Base-by-base conservation (phyloP, 2,888 invertebrate genomes). In the Lydus trimaculatus region DNA sequence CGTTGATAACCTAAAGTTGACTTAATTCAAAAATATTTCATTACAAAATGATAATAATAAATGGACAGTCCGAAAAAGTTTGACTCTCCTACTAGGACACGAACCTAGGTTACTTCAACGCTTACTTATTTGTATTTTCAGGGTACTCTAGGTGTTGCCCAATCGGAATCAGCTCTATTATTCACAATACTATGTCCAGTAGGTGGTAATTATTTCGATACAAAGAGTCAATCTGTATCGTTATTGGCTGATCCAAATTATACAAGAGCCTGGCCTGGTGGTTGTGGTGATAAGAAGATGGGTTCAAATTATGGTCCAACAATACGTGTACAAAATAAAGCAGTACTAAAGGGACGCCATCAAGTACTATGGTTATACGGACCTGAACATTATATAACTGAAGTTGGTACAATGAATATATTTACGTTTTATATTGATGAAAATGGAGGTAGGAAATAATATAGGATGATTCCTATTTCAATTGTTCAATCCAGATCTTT, bases 381-480 rank as follows among this genome's bases (percentile, higher is more conserved):
- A 2, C 92, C 95, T 0, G 92, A 99, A 80, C 92, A 97, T 82
- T 91, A 96, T 83, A 83, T 99, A 31, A 99, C 99, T 0, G 99
- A 99, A 89, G 98, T 96, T 59, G 99, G 99, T 64, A 95, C 98
- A 15, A 99, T 99, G 99, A 99, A 99, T 84, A 91, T 99, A 65
- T 98, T 99, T 84, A 89, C 97, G 83, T 91, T 94, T 79, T 92
- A 91, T 86, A 88, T 93, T 73, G 95, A 98, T 82, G 93, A 96
- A 65, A 87, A 94, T 82, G 98, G 98, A 90, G 95, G 97, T 97
- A 85, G 85, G 85, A 52, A 25, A 6, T 52, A 79, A 15, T 17
- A n/a, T 61, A 17, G 17, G 8, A 25, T 39, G 3, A 39, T 15
- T 17, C 23, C 1, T 20, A n/a, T 63, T n/a, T 25, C 31, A 15